Evolutionary conservation across 2,797 vertebrate species (phyloP), one percentile per base, ranked within the genome.

Genomic region (Cyprinodon diabolis): DNA sequence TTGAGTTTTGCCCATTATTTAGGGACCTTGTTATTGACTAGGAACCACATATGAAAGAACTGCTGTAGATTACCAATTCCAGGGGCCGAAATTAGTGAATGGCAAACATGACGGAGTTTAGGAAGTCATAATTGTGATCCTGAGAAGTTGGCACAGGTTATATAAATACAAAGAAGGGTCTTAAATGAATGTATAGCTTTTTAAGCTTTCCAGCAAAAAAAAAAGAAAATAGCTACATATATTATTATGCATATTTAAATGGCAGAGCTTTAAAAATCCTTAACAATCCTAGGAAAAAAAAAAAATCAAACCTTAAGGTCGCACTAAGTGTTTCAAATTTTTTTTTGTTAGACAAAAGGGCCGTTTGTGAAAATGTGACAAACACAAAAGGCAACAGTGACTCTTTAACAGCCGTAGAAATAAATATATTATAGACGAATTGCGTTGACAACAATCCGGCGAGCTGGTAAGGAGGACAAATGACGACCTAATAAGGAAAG

Each of bases 321-420:
- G 17, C 51, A 70, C 54, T 49, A 58, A 72, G 86, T 51, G 17
- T 79, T 81, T 58, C 71, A 52, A 75, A 69, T 23, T 40, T 15
- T 78, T 77, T 66, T 71, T 66, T 89, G 30, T 56, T 65, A 10
- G 75, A 83, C 43, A 30, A 52, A 89, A 35, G 69, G 82, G 65
- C 80, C 60, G 69, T 76, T 80, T 71, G 84, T 80, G 78, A 86
- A 72, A 74, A 84, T 43, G 79, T 82, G 80, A 87, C 72, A 85
- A 87, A 81, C 83, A 88, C 76, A 65, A 85, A 94, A 94, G 93
- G 91, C 92, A 92, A 89, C 84, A 56, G 88, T 92, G 93, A 92
- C 79, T 86, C 35, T 82, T 76, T 75, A 79, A 92, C 80, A 23
- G 72, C 77, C 37, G 83, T 77, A 82, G 68, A 85, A 85, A 84